Base-by-base conservation (phyloP, 1,140 invertebrate species). In the Sogatella furcifera region DNA sequence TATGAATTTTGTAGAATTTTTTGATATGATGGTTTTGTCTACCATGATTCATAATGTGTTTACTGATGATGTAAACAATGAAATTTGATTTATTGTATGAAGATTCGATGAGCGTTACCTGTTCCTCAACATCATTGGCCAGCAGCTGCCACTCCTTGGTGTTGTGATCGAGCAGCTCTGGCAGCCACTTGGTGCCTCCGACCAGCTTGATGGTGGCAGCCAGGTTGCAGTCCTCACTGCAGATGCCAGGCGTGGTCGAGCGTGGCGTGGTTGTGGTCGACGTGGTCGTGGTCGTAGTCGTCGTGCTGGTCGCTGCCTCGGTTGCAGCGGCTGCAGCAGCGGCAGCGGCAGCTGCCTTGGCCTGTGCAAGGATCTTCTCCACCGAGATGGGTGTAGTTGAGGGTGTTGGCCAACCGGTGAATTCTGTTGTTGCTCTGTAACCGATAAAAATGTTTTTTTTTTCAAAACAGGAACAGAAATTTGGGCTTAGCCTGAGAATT, bases 381-480 rank as follows among this genome's bases (percentile, higher is more conserved):
- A 90, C 86, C 0, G 88, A 89, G 53, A 91, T 84, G 6, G 89
- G 88, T 0, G 88, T 90, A 0, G 89, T 91, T 1, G 88, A 86
- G 5, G 85, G 82, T 6, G 89, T 88, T 11, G 90, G 88, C 89
- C 89, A 93, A 15, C 89, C 90, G 10, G 89, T 91, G 67, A 93
- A 93, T 71, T 90, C 87, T 2, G 90, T 92, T 14, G 88, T 89
- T 52, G 85, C 84, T 72, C 90, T 89, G 68, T 44, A 71, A 75
- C 65, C 19, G 64, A 55, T n/a, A 57, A 28, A 34, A 28, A 55
- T n/a, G 6, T 2, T 28, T 28, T 28, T 28, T 28, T n/a, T n/a
- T n/a, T n/a, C n/a, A n/a, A n/a, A n/a, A n/a, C n/a, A n/a, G n/a
- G n/a, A n/a, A n/a, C n/a, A n/a, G n/a, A n/a, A n/a, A n/a, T n/a